Evolutionary conservation across 2,888 invertebrate species (phyloP).

Genomic region (Smittia sp.): DNA sequence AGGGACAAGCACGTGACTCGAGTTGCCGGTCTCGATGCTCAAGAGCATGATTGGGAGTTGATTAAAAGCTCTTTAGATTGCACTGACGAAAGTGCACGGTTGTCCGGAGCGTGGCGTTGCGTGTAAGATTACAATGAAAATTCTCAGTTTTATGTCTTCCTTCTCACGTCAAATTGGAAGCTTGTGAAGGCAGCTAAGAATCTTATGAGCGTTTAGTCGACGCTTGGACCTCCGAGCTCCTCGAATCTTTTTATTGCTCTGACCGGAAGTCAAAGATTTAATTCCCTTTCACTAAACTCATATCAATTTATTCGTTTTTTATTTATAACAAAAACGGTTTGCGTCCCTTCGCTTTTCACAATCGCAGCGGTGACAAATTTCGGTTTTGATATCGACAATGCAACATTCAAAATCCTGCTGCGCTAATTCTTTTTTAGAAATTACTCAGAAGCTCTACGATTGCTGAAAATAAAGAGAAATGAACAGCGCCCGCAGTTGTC

Average conservation of each 20-base stretch:
- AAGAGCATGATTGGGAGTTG: background rate
- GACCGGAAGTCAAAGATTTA: slow-evolving; percentile 31
- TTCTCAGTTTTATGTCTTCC: slow-evolving; percentile 28
- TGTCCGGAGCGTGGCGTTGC: slow-evolving; percentile 32
- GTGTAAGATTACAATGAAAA: slow-evolving; percentile 38
- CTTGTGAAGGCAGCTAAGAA: background rate
- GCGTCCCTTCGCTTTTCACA: background rate
- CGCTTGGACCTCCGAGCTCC: slow-evolving; percentile 19
- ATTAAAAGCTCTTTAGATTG: slow-evolving; percentile 31
- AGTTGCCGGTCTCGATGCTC: background rate
- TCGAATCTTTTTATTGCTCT: background rate
- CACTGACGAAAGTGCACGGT: slow-evolving; percentile 17
- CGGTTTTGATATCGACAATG: slow-evolving; percentile 15
- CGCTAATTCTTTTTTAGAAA: slow-evolving; percentile 23
- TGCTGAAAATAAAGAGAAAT: background rate
- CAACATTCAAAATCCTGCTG: slow-evolving; percentile 33
- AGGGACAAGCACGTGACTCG: background rate
- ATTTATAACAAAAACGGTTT: background rate
- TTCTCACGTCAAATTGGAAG: background rate
- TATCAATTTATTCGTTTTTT: background rate
- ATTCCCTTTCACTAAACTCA: slow-evolving; percentile 9
- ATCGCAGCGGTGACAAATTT: slow-evolving; percentile 20
- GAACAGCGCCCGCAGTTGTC: background rate
- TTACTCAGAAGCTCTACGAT: slow-evolving; percentile 36
- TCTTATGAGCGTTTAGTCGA: slow-evolving; percentile 13